Evolutionary conservation across 2,113 vertebrate species (phyloP).

Genomic region (Aspiorhynchus laticeps): DNA sequence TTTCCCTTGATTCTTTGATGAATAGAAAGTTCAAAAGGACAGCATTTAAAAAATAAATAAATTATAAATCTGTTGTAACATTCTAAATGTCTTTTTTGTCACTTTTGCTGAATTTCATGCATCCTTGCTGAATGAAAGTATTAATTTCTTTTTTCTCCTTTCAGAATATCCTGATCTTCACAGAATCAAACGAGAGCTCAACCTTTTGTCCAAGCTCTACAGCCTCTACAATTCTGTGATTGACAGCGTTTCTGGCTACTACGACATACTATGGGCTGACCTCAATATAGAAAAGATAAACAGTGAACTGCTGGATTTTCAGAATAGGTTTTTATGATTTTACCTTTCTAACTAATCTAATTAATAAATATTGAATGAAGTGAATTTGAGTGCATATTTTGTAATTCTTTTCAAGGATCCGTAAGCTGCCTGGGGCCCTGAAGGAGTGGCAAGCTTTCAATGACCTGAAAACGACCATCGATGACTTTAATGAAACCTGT

Average conservation of each 20-base stretch:
- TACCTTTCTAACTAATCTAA: not conserved
- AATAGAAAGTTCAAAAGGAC: not conserved
- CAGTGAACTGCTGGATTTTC: slow-evolving; percentile 81
- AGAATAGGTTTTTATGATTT: slow-evolving; percentile 73
- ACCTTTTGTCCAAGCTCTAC: slow-evolving; percentile 82
- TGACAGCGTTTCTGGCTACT: slow-evolving; percentile 71
- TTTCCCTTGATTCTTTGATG: not conserved
- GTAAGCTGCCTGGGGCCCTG: slow-evolving; percentile 80
- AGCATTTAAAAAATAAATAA: not conserved
- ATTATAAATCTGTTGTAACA: not conserved
- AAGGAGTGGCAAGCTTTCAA: slow-evolving; percentile 85
- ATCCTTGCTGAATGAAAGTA: not conserved
- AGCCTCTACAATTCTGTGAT: slow-evolving; percentile 76
- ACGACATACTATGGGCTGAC: slow-evolving; percentile 80
- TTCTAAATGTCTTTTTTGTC: not conserved
- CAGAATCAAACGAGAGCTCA: slow-evolving; percentile 79
- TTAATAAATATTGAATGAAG: not conserved
- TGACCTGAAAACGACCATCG: slow-evolving; percentile 81
- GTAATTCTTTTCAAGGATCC: slow-evolving; percentile 65
- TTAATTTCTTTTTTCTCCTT: slow-evolving; percentile 39
- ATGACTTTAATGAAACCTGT: slow-evolving; percentile 83
- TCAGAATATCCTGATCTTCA: slow-evolving; percentile 83
- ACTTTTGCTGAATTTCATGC: not conserved
- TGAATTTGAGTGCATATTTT: not conserved
- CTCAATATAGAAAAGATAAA: slow-evolving; percentile 82